Evolutionary conservation across 2,797 vertebrate genomes (phyloP), one percentile per base, ranked within the genome.

Genomic region (Lutjanus argentimaculatus): DNA sequence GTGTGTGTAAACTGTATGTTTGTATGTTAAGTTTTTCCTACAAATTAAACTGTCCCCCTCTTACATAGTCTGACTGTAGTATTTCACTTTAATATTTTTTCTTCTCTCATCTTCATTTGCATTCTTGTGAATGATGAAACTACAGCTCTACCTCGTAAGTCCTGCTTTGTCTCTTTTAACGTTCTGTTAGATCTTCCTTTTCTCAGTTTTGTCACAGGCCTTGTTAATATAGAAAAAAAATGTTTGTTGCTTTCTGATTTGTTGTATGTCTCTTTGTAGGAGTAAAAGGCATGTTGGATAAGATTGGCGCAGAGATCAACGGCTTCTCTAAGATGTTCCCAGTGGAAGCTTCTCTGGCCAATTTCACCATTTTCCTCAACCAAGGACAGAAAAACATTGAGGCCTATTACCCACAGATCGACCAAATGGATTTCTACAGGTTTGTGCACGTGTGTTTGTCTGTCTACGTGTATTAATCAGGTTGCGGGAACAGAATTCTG

Each of bases 371-470:
- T 64, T 96, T 96, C 85, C 92, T 99, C 59, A 95, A 87, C n/a
- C 48, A 96, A 15, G 83, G 91, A 22, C 96, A 99, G 89, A 92
- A 91, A 7, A 93, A 94, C 0, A 88, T 99, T 17, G 95, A 97
- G 72, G 84, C 92, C 0, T 93, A 90, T 87, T 97, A 97, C 80
- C 96, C 97, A 4, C 67, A 95, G 77, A 79, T 98, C 6, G 97
- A 99, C 84, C 96, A 97, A 57, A 95, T 97, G 0, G 97, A 99
- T 85, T 97, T 97, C 72, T 98, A 99, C 94, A 97, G 98, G 99
- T 99, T 59, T 72, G 92, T 83, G 49, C 62, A 7, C 42, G 14
- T 70, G 25, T 68, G 16, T 70, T 36, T 52, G 6, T 64, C 6
- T 75, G 1, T 70, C 1, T 25, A 42, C 21, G 42, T 48, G 2